Base-by-base conservation (phyloP, 2,797 vertebrate species). In the Sebastes paucispinis region DNA sequence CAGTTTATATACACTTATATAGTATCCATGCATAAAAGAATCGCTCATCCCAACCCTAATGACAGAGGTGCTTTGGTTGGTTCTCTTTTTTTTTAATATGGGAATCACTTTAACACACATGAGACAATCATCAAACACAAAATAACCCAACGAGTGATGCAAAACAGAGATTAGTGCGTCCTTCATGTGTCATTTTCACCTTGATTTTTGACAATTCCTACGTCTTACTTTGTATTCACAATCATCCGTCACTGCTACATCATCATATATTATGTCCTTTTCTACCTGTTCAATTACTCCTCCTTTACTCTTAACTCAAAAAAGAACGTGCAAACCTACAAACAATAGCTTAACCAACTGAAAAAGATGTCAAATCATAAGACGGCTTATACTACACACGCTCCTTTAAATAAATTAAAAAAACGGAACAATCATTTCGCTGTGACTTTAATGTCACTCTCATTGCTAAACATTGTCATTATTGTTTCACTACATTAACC, bases 401-500 rank as follows among this genome's bases (percentile, higher is more conserved):
- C 81, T 91, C 67, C 64, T 67, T 73, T 29, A 79, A 82, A 78
- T 13, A 76, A 88, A 73, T 64, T 0, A 1, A 43, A 43, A 3
- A 43, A 94, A 96, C 31, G 73, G 93, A 97, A 98, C 97, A 98
- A 97, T 97, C 91, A 85, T 96, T 96, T 94, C 87, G 90, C 83
- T 79, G 94, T 93, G 87, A 94, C 90, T 91, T 73, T 81, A 86
- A 82, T 90, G 89, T 92, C 92, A 90, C 93, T 86, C 68, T 90
- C 88, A 88, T 93, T 91, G 92, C 90, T 94, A 93, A 93, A 93
- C 94, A 93, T 95, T 94, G 81, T 94, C 90, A 90, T 94, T 94
- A 94, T 94, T 94, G 88, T 94, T 94, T 94, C 94, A 95, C 97
- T 97, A 98, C 96, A 96, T 84, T 96, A 97, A 97, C 96, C 96